Evolutionary conservation across 2,113 vertebrate genomes (phyloP).

Genomic region (Odobenus rosmarus): DNA sequence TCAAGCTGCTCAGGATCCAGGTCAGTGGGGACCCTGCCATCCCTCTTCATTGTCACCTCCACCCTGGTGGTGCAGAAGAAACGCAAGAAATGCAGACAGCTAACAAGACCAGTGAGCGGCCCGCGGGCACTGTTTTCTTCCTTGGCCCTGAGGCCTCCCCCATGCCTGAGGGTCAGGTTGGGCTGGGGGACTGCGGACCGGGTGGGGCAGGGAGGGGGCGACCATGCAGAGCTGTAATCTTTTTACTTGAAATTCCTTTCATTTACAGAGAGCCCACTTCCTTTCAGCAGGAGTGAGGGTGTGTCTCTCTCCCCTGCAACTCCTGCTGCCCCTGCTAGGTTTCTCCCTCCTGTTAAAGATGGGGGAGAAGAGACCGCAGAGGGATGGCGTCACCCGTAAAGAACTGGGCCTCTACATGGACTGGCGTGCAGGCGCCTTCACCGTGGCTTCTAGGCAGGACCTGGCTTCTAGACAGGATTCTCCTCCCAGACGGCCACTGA

Average conservation of each 20-base stretch:
- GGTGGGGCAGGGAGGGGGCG: neutral
- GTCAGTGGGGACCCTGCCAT: neutral
- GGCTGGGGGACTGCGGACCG: no score
- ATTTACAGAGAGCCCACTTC: neutral
- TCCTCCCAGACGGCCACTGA: rapidly evolving
- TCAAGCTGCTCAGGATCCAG: neutral
- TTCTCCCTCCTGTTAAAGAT: neutral
- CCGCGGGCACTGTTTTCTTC: no score
- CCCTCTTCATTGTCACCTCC: neutral
- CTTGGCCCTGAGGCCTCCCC: neutral
- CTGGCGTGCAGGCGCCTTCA: neutral
- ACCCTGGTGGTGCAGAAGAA: neutral
- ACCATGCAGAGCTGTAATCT: neutral
- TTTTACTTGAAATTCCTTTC: neutral
- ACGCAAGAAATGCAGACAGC: neutral
- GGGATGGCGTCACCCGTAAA: neutral
- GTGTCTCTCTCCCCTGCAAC: neutral
- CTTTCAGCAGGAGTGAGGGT: neutral
- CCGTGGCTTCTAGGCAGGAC: neutral
- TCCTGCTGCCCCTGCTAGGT: neutral
- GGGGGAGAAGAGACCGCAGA: neutral
- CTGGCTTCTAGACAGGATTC: no score
- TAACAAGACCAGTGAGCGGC: neutral
- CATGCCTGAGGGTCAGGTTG: neutral
- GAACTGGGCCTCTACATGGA: neutral